Conservation (phyloP, 2,888 invertebrate species). For the Rambutsinella grinnellia region DNA sequence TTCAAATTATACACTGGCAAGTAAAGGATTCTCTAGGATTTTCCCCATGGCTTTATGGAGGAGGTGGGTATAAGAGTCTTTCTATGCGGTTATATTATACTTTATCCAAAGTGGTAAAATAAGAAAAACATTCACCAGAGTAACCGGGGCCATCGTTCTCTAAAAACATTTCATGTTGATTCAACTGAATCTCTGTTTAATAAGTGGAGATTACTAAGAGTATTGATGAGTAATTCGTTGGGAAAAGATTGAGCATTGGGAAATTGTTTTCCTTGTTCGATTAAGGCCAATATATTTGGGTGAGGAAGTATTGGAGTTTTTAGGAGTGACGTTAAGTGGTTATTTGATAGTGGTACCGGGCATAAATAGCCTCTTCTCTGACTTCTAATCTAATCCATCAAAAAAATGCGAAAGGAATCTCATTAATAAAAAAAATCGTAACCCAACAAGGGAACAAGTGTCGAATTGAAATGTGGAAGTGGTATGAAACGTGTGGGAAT, state of each 20-base stretch:
- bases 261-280: no score
- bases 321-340: no score
- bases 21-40: slow-evolving; percentile 11
- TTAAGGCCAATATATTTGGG: no score
- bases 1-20: slow-evolving; percentile 26
- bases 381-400: background rate
- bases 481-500: slow-evolving; percentile 34
- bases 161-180: no score
- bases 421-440: background rate
- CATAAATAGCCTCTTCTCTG: background rate
- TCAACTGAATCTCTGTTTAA: no score
- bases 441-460: background rate
- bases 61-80: slow-evolving; percentile 16
- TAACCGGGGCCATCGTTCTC: slow-evolving; percentile 36
- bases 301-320: no score
- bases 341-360: no score
- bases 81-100: no score
- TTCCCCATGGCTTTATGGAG: slow-evolving; percentile 23
- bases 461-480: slow-evolving; percentile 12
- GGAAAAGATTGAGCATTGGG: no score
- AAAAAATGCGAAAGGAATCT: background rate
- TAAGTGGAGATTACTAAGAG: no score
- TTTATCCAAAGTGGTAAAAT: slow-evolving; percentile 24
- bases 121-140: slow-evolving; percentile 12
- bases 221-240: no score